A percentile compares a stretch with the other conserved stretches of the same genome.
phyloP scores from a whole-genome alignment of 2,888 invertebrate genomes.

The Chironomus riparius region DNA sequence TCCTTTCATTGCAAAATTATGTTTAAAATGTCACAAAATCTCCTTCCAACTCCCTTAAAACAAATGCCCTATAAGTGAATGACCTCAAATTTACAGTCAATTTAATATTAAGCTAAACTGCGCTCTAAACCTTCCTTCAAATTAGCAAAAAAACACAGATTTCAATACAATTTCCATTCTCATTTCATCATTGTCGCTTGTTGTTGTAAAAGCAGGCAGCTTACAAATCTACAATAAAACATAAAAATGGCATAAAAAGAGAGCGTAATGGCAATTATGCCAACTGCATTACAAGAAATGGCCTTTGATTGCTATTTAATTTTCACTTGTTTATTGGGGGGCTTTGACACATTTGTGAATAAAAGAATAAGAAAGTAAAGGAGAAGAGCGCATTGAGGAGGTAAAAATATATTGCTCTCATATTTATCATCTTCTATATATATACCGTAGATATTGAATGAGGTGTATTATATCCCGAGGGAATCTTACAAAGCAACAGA shows the following conservation, averaged over 20 bases:
- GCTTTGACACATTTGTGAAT: neutral
- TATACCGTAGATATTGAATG: neutral
- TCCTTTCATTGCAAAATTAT: no score
- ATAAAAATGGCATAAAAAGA: neutral
- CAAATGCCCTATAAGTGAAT: no score
- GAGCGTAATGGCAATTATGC: slow-evolving; percentile 14
- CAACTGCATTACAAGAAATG: slow-evolving; percentile 23
- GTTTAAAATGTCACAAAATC: no score
- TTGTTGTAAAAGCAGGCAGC: no score
- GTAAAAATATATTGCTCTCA: neutral
- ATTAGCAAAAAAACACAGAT: no score
- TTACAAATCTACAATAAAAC: neutral
- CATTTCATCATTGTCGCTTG: no score
- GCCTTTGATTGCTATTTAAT: slow-evolving; percentile 24
- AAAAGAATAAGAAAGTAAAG: no score
- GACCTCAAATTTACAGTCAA: no score
- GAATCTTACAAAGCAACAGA: neutral
- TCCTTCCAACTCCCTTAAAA: no score
- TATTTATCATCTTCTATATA: slow-evolving; percentile 5
- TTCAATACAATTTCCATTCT: no score
- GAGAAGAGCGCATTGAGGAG: neutral
- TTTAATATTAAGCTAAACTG: no score
- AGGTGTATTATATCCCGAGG: neutral
- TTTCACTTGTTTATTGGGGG: slow-evolving; percentile 8
- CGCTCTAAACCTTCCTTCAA: no score